phyloP scores from a whole-genome alignment of 2,888 invertebrate genomes.

The Drosophila flavopinicola region DNA sequence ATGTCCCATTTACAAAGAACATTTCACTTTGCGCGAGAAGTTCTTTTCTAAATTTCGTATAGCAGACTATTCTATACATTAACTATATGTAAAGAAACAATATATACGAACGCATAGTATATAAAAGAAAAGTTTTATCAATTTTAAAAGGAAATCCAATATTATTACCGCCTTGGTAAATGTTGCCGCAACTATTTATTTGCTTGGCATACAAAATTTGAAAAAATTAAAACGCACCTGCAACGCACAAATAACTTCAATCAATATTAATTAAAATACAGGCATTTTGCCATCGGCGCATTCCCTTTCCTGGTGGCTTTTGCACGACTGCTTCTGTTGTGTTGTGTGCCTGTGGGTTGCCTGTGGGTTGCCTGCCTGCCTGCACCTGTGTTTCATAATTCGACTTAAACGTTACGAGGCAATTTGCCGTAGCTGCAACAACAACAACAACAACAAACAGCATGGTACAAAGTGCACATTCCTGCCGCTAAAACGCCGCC shows the following conservation, averaged over 20 bases:
- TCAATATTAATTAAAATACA: constrained; percentile 81
- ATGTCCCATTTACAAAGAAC: constrained; percentile 5
- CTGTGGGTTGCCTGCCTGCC: constrained; percentile 5
- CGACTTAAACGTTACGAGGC: constrained; percentile 79
- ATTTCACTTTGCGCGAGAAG: not conserved
- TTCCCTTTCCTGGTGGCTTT: constrained; percentile 16
- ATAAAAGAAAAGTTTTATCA: no score
- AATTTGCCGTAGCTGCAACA: constrained; percentile 67
- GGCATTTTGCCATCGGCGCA: constrained; percentile 56
- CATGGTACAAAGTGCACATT: constrained; percentile 73
- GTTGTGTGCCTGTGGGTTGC: not conserved
- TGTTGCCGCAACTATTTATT: constrained; percentile 23
- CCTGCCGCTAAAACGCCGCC: constrained; percentile 51
- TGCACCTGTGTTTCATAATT: constrained; percentile 68
- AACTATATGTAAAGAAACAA: not conserved
- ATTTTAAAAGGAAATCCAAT: no score
- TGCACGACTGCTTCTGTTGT: constrained; percentile 45
- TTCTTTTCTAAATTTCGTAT: not conserved
- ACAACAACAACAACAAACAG: constrained; percentile 46
- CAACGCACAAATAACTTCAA: constrained; percentile 60
- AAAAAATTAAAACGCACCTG: constrained; percentile 61
- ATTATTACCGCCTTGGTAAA: no score
- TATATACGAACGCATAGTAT: no score
- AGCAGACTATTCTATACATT: not conserved
- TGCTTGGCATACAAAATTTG: constrained; percentile 28